A percentile compares a stretch with the other conserved stretches of the same genome.
Conservation (phyloP, 2,888 invertebrate genomes). For the Caenorhabditis imperialis region DNA sequence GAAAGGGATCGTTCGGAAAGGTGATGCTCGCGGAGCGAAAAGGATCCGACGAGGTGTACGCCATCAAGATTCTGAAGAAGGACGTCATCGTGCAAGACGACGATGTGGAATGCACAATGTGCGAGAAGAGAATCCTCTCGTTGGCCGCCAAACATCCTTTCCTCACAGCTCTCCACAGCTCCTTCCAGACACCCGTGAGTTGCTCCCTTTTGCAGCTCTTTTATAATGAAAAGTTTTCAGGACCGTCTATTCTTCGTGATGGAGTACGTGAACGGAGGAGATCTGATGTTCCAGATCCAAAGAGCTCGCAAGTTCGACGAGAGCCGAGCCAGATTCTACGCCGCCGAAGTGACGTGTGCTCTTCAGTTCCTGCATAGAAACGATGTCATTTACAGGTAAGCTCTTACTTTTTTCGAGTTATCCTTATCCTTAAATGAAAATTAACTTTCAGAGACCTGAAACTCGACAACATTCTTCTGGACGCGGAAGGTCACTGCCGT, state of each 20-base stretch:
- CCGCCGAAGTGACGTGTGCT: slow-evolving; percentile 97
- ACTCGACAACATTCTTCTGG: slow-evolving; percentile 96
- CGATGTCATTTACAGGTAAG: slow-evolving; percentile 91
- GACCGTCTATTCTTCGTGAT: slow-evolving; percentile 98
- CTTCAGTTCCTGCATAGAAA: slow-evolving; percentile 95
- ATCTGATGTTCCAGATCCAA: slow-evolving; percentile 93
- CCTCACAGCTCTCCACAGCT: slow-evolving; percentile 97
- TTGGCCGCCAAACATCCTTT: slow-evolving; percentile 96
- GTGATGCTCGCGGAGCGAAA: slow-evolving; percentile 97
- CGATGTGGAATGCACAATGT: slow-evolving; percentile 99
- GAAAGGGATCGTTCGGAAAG: slow-evolving; percentile 98
- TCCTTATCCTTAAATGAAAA: background rate
- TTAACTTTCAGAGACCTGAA: slow-evolving; percentile 91
- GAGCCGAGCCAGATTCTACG: slow-evolving; percentile 91
- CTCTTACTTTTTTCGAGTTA: background rate
- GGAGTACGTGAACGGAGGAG: slow-evolving; percentile 96
- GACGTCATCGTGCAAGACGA: slow-evolving; percentile 99
- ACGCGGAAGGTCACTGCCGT: slow-evolving; percentile 82
- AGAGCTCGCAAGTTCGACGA: slow-evolving; percentile 97
- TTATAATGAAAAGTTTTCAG: slow-evolving; percentile 78
- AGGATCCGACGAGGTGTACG: slow-evolving; percentile 96
- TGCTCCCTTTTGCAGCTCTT: background rate
- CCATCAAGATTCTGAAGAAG: slow-evolving; percentile 99
- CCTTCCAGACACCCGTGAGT: slow-evolving; percentile 97
- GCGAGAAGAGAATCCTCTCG: slow-evolving; percentile 88